Conservation (phyloP, 2,113 vertebrate genomes). For the Cavia aperea region DNA sequence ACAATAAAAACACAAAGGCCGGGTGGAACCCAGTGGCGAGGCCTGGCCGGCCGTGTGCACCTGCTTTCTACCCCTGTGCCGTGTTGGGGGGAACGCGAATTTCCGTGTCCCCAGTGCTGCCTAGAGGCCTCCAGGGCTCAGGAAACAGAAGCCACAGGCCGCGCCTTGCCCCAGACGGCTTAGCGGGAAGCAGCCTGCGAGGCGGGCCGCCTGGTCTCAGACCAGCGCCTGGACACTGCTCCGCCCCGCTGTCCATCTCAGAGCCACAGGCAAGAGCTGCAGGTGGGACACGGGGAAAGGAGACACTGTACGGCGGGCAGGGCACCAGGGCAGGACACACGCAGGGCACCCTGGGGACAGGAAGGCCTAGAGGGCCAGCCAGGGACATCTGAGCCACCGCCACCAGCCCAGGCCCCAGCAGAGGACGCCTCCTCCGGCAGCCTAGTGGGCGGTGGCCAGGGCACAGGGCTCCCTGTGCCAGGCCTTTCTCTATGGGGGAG, state of each 20-base stretch:
- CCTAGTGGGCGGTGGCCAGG: not conserved
- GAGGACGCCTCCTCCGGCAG: not conserved
- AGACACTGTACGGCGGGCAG: not conserved
- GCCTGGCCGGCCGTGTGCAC: not conserved
- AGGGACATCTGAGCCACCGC: not conserved
- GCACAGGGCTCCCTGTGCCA: not conserved
- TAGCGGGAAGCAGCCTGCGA: not conserved
- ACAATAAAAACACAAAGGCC: not conserved
- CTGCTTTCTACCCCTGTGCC: not conserved
- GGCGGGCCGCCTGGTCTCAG: not conserved
- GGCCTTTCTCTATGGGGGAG: not conserved
- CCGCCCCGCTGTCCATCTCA: not conserved
- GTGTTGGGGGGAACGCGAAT: not conserved
- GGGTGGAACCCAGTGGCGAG: not conserved
- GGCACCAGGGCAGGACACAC: not conserved
- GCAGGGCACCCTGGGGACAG: not conserved
- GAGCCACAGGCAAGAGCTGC: not conserved
- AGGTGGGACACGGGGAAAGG: not conserved
- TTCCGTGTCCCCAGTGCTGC: not conserved
- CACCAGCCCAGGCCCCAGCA: not conserved
- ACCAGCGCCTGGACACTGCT: not conserved
- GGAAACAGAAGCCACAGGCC: not conserved
- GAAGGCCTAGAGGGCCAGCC: not conserved
- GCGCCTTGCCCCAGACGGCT: not conserved
- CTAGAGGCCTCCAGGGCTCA: not conserved